Conservation (phyloP, 1,140 invertebrate genomes). For the Procambarus clarkii region DNA sequence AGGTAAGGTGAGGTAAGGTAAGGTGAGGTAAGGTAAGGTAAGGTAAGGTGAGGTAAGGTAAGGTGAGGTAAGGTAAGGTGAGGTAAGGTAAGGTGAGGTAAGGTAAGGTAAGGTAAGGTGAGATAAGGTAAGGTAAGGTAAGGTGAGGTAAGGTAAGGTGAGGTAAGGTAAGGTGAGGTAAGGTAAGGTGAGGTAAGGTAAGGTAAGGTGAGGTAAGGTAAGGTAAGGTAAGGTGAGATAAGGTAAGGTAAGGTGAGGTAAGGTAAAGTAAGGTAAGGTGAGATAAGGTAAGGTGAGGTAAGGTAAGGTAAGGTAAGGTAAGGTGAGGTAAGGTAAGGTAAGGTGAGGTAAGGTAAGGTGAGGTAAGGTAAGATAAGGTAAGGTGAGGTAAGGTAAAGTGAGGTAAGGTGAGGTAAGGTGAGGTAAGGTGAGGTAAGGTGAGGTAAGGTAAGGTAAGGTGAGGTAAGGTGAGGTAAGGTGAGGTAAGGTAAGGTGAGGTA, state of each 20-base stretch:
- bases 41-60: slow-evolving; percentile 3
- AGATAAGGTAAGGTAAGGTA: too few relatives aligned
- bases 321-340: background rate
- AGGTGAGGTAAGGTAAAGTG: background rate
- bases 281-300: background rate
- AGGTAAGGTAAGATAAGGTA: background rate
- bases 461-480: background rate
- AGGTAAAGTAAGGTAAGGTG: background rate
- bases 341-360: background rate
- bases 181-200: background rate
- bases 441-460: background rate
- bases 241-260: background rate
- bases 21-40: background rate
- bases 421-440: background rate
- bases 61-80: slow-evolving; percentile 1
- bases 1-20: background rate
- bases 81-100: slow-evolving; percentile 5
- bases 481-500: background rate
- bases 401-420: background rate
- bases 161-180: slow-evolving; percentile 5
- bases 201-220: background rate
- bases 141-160: background rate
- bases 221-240: too few relatives aligned
- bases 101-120: background rate
- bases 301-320: background rate